These are phyloP conservation scores for Choloepus didactylus DNA, from an alignment of 2,797 vertebrate genomes.

Conservation along the genomic window DNA sequence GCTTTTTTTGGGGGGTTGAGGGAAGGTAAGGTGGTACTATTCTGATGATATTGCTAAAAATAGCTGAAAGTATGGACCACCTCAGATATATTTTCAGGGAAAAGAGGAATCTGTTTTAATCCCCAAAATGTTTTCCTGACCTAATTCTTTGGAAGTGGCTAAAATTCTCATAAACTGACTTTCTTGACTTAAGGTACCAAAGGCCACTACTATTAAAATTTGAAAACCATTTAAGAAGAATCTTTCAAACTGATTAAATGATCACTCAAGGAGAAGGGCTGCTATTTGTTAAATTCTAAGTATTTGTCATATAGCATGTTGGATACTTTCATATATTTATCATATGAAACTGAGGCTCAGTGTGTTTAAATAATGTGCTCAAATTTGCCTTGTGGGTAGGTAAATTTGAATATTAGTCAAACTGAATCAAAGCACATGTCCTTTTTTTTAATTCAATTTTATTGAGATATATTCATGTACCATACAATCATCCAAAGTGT, in stretches of 20 bases:
- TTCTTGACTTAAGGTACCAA: background rate
- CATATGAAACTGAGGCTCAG: background rate
- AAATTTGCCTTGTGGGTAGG: background rate
- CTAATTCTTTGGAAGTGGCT: background rate
- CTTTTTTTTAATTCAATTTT: background rate
- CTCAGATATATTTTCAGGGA: background rate
- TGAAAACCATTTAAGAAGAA: background rate
- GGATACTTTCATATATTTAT: background rate
- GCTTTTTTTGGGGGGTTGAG: background rate
- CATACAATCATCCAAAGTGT: too few relatives aligned
- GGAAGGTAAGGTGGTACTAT: background rate
- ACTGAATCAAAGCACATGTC: background rate
- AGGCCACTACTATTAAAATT: background rate
- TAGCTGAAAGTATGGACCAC: background rate
- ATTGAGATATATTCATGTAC: too few relatives aligned
- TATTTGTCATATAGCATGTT: background rate
- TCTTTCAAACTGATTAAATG: slow-evolving; percentile 9
- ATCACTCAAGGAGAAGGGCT: background rate
- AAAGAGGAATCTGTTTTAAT: background rate
- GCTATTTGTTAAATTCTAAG: background rate
- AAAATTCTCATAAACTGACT: background rate
- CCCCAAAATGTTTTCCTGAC: background rate
- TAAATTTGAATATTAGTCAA: background rate
- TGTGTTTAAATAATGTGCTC: background rate
- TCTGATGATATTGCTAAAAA: background rate